Percentiles rank a stretch among this genome's conserved stretches.
Conservation (phyloP, 1,140 invertebrate genomes). For the Ceratosolen solmsi region DNA sequence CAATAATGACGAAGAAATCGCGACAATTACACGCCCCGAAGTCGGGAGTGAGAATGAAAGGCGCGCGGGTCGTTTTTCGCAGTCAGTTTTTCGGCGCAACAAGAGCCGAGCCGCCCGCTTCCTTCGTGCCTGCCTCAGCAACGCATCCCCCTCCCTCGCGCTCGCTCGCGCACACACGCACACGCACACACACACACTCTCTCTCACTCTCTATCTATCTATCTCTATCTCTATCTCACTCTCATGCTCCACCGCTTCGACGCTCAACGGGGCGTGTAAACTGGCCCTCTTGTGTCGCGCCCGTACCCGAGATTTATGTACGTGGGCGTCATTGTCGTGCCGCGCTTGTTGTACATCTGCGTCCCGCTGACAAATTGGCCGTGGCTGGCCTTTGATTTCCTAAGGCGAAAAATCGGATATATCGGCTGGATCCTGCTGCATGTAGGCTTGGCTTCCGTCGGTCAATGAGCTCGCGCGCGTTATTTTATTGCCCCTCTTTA, state of each 20-base stretch:
- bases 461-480: neutral
- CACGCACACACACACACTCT: too few species aligned
- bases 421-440: neutral
- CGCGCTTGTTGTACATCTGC: conserved; percentile 52
- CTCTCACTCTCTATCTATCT: too few species aligned
- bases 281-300: conserved; percentile 23
- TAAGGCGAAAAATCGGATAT: conserved; percentile 42
- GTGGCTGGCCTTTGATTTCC: conserved; percentile 22
- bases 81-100: conserved; percentile 34
- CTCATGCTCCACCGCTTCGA: too few species aligned
- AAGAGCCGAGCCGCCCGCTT: conserved; percentile 4
- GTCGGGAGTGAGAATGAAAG: neutral
- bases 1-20: conserved; percentile 19
- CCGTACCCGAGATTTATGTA: conserved; percentile 40
- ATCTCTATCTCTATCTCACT: too few species aligned
- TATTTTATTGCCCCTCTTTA: conserved; percentile 16
- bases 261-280: conserved; percentile 47
- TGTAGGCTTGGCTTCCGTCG: neutral
- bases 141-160: neutral
- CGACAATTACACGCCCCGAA: conserved; percentile 30
- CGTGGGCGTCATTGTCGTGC: conserved; percentile 51
- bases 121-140: neutral
- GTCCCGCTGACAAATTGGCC: conserved; percentile 53
- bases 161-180: neutral
- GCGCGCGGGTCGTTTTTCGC: conserved; percentile 15